Evolutionary conservation across 2,888 invertebrate genomes (phyloP), one percentile per base, ranked within the genome.

Genomic region (Ectropis crepuscularia): DNA sequence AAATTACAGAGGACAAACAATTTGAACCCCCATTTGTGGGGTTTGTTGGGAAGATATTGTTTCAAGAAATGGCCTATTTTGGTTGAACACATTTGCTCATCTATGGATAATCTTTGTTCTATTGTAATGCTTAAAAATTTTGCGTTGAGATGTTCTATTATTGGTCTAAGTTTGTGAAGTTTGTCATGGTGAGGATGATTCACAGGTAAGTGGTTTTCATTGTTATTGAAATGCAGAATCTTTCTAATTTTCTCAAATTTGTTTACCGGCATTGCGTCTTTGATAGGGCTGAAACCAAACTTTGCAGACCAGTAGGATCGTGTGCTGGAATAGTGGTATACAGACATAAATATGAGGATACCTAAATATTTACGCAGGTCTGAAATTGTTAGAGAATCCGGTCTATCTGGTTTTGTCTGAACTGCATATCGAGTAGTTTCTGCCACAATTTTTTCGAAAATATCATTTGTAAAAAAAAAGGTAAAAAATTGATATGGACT

Each of bases 161-260:
- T 57, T 57, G 75, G 74, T 53, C 78, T 63, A 11, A 79, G 49
- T 65, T 78, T 76, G 68, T 71, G 70, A n/a, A 78, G 63, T 28
- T 65, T 71, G 57, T 70, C 70, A 50, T 70, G 70, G 45, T 71
- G 63, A 12, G 68, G 53, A 65, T 78, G 71, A 37, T 61, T 63
- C 57, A 58, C 59, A 49, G 78, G 77, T 41, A 67, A 42, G 43
- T 77, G 73, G 57, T 73, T 60, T 16, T 67, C 59, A 66, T 78
- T 77, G 63, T 79, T 65, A 49, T 79, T 80, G 59, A 79, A 79
- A 74, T 79, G 78, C 2, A 79, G 58, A 57, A 62, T 68, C 39
- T 59, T 69, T 41, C 70, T 65, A 55, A 79, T 75, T 45, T 63
- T 74, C 47, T 78, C 77, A 73, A 78, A 80, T 7, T 58, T 65